Evolutionary conservation across 1,140 invertebrate genomes (phyloP), one percentile per base, ranked within the genome.

Genomic region (Elymnias hypermnestra): DNA sequence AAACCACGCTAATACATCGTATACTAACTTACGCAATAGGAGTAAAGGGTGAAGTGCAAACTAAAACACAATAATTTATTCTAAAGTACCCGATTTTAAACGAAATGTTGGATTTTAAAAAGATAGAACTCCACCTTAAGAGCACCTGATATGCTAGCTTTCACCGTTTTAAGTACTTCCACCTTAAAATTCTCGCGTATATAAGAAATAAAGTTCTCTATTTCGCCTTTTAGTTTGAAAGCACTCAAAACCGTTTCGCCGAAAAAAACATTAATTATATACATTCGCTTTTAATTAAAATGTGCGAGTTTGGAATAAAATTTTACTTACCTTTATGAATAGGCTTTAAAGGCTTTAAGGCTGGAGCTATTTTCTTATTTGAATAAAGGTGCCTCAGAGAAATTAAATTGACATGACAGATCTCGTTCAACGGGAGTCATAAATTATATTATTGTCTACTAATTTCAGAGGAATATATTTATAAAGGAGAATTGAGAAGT

Each of bases 261-360:
- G 17, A n/a, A n/a, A 40, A 42, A 39, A 42, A 42, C 39, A 19
- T 41, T 42, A 42, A 31, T 41, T 41, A 39, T 23, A 25, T 39
- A 4, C 5, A 26, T 42, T 42, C 39, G 25, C 25, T 14, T 42
- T 29, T 42, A 29, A 42, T 42, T 42, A 29, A 42, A 26, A 29
- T 21, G 13, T 42, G 14, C 18, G 26, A 29, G 40, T 12, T 21
- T 31, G n/a, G 3, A 42, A 31, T 42, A 42, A 29, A 31, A 31
- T 31, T 42, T 42, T 42, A 42, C 21, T 42, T 19, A 17, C 15
- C 13, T 12, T 14, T 9, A 41, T 9, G 23, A 9, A 9, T 9
- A 9, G 23, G 12, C 4, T 17, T 17, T 10, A 31, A 15, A 19
- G 10, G 40, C 40, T 19, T 19, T n/a, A 10, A 25, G 21, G 9